A percentile compares a stretch with the other conserved stretches of the same genome.
phyloP scores from a whole-genome alignment of 2,797 vertebrate species.

The Tangara arthus region DNA sequence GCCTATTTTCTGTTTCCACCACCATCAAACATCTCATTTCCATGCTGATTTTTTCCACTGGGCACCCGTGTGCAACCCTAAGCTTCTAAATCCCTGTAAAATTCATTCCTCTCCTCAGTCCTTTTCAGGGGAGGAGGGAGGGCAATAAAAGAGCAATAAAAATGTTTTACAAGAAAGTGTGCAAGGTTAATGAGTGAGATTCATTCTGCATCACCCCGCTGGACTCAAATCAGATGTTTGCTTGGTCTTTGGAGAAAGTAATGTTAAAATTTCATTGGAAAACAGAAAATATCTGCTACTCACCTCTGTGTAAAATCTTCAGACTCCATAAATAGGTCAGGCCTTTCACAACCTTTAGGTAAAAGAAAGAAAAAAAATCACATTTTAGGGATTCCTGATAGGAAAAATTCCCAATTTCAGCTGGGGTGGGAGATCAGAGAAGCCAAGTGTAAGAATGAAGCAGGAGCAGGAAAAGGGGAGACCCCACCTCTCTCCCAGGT shows the following conservation, averaged over 20 bases:
- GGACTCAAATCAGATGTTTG: neutral
- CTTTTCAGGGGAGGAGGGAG: neutral
- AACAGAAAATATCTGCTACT: constrained; percentile 52
- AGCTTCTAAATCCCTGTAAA: neutral
- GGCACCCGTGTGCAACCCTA: neutral
- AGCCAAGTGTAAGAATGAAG: accelerated
- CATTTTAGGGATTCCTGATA: neutral
- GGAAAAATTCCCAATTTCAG: neutral
- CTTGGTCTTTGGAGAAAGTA: neutral
- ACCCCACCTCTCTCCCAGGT: neutral
- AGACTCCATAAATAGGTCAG: constrained; percentile 98
- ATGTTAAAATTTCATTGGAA: neutral
- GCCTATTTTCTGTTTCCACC: neutral
- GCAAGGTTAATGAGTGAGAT: neutral
- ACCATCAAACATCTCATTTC: neutral
- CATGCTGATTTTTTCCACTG: neutral
- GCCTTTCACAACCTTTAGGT: constrained; percentile 92
- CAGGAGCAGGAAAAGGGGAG: neutral
- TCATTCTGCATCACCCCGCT: neutral
- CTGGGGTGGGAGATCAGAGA: accelerated
- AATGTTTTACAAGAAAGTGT: neutral
- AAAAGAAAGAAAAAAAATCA: neutral
- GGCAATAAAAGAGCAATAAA: neutral
- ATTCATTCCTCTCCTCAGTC: neutral
- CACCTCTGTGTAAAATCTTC: constrained; percentile 99